phyloP scores from a whole-genome alignment of 2,113 vertebrate genomes.

The Lophura nycthemera region DNA sequence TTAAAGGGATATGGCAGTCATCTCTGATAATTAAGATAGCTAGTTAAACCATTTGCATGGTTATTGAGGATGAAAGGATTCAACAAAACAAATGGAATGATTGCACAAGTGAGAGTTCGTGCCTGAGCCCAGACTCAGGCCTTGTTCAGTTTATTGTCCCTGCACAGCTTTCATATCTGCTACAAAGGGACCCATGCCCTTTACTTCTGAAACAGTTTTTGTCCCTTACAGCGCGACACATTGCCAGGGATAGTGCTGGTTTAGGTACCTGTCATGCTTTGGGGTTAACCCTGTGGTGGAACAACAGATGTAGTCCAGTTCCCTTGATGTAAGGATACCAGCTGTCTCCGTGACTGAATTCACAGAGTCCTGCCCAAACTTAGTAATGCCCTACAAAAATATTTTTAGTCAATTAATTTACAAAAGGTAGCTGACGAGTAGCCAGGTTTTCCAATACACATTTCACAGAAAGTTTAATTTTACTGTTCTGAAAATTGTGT shows the following conservation, averaged over 20 bases:
- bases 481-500: neutral
- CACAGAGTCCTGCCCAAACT: neutral
- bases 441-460: neutral
- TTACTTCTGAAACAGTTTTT: neutral
- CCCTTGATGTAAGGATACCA: neutral
- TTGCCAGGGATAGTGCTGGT: neutral
- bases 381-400: neutral
- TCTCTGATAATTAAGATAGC: neutral
- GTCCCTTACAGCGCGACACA: neutral
- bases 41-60: neutral
- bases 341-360: neutral
- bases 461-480: slow-evolving; percentile 10
- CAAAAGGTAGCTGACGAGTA: neutral
- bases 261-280: neutral
- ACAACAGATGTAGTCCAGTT: neutral
- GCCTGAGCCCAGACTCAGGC: neutral
- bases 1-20: neutral
- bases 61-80: neutral
- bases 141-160: neutral
- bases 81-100: neutral
- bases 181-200: neutral
- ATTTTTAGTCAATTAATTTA: neutral
- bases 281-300: neutral
- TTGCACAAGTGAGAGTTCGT: rapidly evolving
- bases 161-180: neutral